Conservation (phyloP, 2,888 invertebrate species). For the Perizoma flavofasciatum region DNA sequence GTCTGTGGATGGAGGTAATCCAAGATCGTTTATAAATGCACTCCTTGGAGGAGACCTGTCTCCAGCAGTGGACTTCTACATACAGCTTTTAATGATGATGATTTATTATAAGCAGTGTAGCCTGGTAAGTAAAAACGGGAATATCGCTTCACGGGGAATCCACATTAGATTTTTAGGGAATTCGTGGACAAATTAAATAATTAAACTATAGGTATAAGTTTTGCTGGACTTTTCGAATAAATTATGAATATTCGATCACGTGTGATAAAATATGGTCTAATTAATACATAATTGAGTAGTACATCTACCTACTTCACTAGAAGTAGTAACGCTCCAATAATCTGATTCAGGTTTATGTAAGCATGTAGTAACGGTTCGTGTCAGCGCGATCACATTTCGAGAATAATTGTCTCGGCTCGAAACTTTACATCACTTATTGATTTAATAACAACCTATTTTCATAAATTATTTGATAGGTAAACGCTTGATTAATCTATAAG, state of each 20-base stretch:
- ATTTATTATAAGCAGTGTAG: too few relatives aligned
- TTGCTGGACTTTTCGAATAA: background rate
- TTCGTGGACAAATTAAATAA: too few relatives aligned
- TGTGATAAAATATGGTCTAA: constrained; percentile 24
- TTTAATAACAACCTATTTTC: constrained; percentile 23
- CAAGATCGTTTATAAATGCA: too few relatives aligned
- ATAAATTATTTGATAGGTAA: background rate
- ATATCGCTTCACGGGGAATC: too few relatives aligned
- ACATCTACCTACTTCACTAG: constrained; percentile 37
- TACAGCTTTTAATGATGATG: too few relatives aligned
- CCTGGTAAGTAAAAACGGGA: too few relatives aligned
- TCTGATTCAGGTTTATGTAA: constrained; percentile 52
- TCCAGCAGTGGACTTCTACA: too few relatives aligned
- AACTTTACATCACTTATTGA: constrained; percentile 46
- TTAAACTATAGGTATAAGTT: too few relatives aligned
- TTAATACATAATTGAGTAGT: constrained; percentile 31
- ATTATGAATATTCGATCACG: constrained; percentile 6
- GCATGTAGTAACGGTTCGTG: constrained; percentile 58
- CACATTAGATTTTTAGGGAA: too few relatives aligned
- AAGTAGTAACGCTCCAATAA: constrained; percentile 51
- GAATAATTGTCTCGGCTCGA: constrained; percentile 51
- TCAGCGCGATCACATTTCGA: constrained; percentile 55
- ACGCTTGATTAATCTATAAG: too few relatives aligned
- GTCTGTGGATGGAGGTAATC: too few relatives aligned
- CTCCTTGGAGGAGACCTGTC: too few relatives aligned